These are phyloP conservation scores for Oreocharis arfaki DNA, from an alignment of 2,113 vertebrate species.

Conservation along the genomic window DNA sequence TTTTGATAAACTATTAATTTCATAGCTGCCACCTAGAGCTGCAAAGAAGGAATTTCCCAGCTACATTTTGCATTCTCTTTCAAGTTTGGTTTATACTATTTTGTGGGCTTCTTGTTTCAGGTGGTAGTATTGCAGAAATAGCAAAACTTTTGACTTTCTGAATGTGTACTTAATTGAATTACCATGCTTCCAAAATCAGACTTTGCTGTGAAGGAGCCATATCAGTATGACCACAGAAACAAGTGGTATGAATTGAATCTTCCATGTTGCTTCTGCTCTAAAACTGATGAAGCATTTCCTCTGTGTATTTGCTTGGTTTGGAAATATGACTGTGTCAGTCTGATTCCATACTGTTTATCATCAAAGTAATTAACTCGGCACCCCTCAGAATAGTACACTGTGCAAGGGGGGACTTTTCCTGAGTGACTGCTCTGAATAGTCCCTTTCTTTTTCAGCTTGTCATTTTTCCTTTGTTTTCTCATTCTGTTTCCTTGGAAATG, in stretches of 20 bases:
- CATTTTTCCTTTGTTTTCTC: background rate
- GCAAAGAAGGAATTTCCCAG: background rate
- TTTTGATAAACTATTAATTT: background rate
- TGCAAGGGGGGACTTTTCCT: background rate
- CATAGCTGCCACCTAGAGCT: background rate
- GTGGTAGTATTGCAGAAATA: conserved; percentile 29
- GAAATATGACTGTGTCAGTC: background rate
- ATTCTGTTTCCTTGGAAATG: background rate
- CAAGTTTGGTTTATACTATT: background rate
- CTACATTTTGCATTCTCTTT: background rate
- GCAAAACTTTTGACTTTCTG: conserved; percentile 24
- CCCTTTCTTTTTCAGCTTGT: background rate
- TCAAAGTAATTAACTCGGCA: background rate
- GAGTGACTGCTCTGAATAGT: background rate
- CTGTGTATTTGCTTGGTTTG: background rate
- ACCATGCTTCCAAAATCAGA: conserved; percentile 5
- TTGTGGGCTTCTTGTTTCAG: conserved; percentile 28
- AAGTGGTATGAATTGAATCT: background rate
- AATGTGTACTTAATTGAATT: conserved; percentile 11
- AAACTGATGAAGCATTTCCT: background rate
- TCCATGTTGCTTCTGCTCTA: background rate
- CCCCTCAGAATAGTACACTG: background rate
- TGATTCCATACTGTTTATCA: background rate
- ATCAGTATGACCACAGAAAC: conserved; percentile 8
- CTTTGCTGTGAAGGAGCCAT: conserved; percentile 14